phyloP scores from a whole-genome alignment of 2,888 invertebrate genomes.

The Xestia xanthographa region DNA sequence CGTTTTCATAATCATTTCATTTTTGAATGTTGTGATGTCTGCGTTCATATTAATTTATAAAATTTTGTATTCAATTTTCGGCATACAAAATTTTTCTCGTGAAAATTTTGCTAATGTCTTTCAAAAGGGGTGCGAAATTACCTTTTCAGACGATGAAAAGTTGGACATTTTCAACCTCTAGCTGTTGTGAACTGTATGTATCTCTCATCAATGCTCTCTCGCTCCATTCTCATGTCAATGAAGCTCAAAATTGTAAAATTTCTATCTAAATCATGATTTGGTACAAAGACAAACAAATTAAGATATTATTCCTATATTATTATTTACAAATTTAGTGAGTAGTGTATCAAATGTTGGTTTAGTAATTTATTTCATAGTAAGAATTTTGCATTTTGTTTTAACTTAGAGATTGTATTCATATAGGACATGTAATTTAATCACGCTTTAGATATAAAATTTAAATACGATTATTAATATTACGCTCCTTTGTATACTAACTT shows the following conservation, averaged over 20 bases:
- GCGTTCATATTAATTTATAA: slow-evolving; percentile 44
- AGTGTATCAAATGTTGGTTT: slow-evolving; percentile 76
- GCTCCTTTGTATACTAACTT: slow-evolving; percentile 69
- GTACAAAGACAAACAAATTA: slow-evolving; percentile 90
- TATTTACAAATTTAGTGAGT: slow-evolving; percentile 85
- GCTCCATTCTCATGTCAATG: slow-evolving; percentile 70
- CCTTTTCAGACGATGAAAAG: slow-evolving; percentile 86
- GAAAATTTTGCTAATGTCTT: slow-evolving; percentile 86
- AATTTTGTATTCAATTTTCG: slow-evolving; percentile 64
- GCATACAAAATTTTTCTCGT: slow-evolving; percentile 85
- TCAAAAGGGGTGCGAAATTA: slow-evolving; percentile 77
- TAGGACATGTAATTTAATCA: slow-evolving; percentile 81
- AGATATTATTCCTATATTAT: slow-evolving; percentile 86
- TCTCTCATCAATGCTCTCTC: slow-evolving; percentile 78
- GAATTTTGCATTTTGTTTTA: slow-evolving; percentile 85
- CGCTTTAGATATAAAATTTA: slow-evolving; percentile 79
- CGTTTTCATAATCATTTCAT: slow-evolving; percentile 41
- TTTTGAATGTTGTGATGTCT: slow-evolving; percentile 51
- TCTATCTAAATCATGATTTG: slow-evolving; percentile 82
- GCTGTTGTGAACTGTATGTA: slow-evolving; percentile 53
- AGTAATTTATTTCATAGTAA: slow-evolving; percentile 87
- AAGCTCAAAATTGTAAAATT: slow-evolving; percentile 77
- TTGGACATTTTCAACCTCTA: slow-evolving; percentile 78
- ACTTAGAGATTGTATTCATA: slow-evolving; percentile 80
- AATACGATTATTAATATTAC: slow-evolving; percentile 67